phyloP scores from a whole-genome alignment of 2,113 vertebrate genomes.

The Engraulis encrasicolus region DNA sequence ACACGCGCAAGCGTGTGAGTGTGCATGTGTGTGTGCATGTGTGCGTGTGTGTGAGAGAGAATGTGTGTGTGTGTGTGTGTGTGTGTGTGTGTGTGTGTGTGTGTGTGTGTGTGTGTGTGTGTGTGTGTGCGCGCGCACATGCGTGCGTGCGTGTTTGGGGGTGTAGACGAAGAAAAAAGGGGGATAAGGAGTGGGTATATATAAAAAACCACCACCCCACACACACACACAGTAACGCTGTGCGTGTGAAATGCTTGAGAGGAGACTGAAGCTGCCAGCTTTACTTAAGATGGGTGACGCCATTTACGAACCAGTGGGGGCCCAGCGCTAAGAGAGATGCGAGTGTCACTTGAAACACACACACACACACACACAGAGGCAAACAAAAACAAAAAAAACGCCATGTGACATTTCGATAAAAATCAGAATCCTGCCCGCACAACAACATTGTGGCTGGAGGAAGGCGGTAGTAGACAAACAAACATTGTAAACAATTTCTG shows the following conservation, averaged over 20 bases:
- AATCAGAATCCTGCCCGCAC: background rate
- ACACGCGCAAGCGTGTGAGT: no score
- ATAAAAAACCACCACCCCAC: background rate
- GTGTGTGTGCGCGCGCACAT: no score
- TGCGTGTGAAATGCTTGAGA: constrained; percentile 12
- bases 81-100: no score
- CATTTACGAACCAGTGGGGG: background rate
- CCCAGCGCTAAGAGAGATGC: background rate
- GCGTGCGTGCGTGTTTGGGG: no score
- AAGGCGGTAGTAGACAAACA: background rate
- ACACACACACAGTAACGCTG: background rate
- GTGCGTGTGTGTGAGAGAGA: no score
- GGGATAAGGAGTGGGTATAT: background rate
- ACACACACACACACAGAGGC: background rate
- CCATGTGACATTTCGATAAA: background rate
- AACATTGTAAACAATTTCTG: constrained; percentile 11
- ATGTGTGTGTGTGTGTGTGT: no score
- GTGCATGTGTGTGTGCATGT: no score
- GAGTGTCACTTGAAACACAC: constrained; percentile 3
- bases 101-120: no score
- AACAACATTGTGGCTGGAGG: background rate
- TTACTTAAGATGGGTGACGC: background rate
- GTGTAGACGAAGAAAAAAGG: background rate
- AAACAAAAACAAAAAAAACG: background rate
- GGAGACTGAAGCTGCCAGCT: constrained; percentile 11